Evolutionary conservation across 2,113 vertebrate genomes (phyloP).

Genomic region (Psittacus erithacus): DNA sequence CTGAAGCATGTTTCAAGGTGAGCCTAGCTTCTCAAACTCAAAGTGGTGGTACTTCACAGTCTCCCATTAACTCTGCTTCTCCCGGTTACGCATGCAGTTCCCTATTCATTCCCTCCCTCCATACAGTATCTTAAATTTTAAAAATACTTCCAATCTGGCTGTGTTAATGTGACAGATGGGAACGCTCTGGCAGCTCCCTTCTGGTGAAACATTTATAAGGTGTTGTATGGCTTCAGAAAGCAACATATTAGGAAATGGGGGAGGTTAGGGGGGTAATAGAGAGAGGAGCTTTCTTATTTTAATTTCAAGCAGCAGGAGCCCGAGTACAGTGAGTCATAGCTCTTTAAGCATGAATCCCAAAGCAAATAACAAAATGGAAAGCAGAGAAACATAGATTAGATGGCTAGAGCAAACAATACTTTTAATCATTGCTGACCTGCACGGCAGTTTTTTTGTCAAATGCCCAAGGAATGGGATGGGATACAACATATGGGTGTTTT

Average conservation of each 20-base stretch:
- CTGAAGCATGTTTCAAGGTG: neutral
- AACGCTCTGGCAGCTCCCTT: conserved; percentile 10
- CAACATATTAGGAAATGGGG: neutral
- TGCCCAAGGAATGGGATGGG: neutral
- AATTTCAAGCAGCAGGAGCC: conserved; percentile 38
- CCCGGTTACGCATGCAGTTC: neutral
- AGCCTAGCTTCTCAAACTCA: neutral
- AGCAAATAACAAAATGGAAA: conserved; percentile 27
- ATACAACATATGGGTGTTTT: neutral
- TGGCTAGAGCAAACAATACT: neutral
- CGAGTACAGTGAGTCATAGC: conserved; percentile 51
- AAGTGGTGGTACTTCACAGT: neutral
- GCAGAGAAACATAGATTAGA: neutral
- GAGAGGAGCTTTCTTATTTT: conserved; percentile 33
- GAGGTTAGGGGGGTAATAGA: neutral
- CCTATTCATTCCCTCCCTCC: neutral
- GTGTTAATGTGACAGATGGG: conserved; percentile 30
- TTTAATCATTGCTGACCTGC: neutral
- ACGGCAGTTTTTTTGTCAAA: neutral
- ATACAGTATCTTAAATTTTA: neutral
- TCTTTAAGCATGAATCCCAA: conserved; percentile 5
- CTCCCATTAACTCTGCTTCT: neutral
- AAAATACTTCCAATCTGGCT: conserved; percentile 15
- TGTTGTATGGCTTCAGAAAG: conserved; percentile 47
- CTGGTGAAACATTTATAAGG: conserved; percentile 68